Conservation (phyloP, 2,113 vertebrate genomes). For the Parotia lawesii region DNA sequence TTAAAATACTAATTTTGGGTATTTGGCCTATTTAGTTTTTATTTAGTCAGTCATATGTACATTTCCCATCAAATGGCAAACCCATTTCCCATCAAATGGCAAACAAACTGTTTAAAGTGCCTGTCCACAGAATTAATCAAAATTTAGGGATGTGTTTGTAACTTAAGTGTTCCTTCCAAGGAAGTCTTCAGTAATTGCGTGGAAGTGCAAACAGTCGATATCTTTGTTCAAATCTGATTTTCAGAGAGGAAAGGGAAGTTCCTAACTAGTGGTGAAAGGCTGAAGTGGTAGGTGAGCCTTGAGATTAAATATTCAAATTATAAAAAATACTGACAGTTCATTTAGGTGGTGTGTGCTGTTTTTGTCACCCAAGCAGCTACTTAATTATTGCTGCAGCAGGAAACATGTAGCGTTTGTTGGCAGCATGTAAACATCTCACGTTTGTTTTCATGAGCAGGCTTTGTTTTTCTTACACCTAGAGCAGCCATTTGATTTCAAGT, state of each 20-base stretch:
- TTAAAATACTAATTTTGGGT: neutral
- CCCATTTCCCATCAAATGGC: neutral
- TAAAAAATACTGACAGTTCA: neutral
- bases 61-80: neutral
- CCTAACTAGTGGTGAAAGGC: neutral
- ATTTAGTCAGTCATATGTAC: neutral
- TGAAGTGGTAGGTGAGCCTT: neutral
- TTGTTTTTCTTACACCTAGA: neutral
- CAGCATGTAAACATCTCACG: neutral
- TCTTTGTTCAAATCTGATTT: neutral
- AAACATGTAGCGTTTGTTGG: neutral
- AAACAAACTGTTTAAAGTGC: neutral
- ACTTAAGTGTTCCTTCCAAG: neutral
- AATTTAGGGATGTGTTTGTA: neutral
- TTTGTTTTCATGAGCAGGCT: neutral
- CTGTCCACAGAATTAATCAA: neutral
- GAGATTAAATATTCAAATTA: neutral
- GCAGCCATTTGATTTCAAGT: neutral
- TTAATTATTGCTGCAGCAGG: neutral
- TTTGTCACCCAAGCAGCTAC: neutral
- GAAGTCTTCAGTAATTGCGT: neutral
- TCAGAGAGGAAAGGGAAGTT: neutral
- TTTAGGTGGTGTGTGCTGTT: neutral
- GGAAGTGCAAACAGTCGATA: neutral
- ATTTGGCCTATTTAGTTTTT: neutral